A percentile compares a stretch with the other conserved stretches of the same genome.
These are phyloP conservation scores for Dinomys branickii DNA, from an alignment of 2,113 vertebrate genomes.

Conservation along the genomic window DNA sequence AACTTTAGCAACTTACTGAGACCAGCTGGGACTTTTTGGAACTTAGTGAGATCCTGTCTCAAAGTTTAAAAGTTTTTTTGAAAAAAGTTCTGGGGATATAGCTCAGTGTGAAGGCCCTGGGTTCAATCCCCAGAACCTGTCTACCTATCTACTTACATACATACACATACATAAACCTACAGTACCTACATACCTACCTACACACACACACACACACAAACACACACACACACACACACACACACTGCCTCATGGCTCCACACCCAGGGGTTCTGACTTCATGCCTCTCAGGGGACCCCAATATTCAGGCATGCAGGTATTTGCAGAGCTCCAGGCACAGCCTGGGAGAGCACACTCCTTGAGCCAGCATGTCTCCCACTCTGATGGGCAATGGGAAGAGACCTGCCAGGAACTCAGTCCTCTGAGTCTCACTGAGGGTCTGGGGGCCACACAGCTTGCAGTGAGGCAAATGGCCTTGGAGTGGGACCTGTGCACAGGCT, in stretches of 20 bases:
- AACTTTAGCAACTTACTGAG: background rate
- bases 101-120: background rate
- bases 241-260: background rate
- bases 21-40: background rate
- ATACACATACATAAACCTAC: background rate
- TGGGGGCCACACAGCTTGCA: background rate
- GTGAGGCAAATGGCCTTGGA: background rate
- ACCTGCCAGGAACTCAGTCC: background rate
- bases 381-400: background rate
- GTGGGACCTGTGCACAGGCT: background rate
- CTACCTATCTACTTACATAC: too few species aligned
- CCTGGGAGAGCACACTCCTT: background rate
- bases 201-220: background rate
- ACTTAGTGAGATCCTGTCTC: background rate
- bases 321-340: background rate
- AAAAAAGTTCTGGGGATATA: background rate
- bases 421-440: background rate
- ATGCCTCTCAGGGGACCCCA: background rate
- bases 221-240: background rate
- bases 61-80: background rate
- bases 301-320: background rate
- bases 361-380: background rate
- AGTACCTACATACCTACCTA: background rate
- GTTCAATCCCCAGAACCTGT: background rate
- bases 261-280: background rate